Base-by-base conservation (phyloP, 1,140 invertebrate species). In the Luehdorfia chinensis region DNA sequence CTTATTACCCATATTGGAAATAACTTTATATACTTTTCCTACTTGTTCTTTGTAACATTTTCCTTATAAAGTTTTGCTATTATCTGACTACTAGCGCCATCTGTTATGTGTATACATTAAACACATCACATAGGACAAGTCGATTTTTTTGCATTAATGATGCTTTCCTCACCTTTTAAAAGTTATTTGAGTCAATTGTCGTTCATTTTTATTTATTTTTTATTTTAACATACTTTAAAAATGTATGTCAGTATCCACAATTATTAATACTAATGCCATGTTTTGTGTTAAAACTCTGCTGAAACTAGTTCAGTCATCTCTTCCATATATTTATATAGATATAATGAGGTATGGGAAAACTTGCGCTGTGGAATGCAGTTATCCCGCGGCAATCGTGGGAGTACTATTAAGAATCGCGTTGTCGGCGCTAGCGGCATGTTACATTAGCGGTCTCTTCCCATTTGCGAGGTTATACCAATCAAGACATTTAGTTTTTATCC, bases 351-450 rank as follows among this genome's bases (percentile, higher is more conserved):
- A 44, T 57, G 51, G 55, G 53, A 59, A 23, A 41, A 59, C 53
- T 39, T 45, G 18, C 23, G 31, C 30, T 30, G 18, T 55, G 63
- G 63, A 66, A 66, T 66, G 63, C 54, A 55, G 59, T 44, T 48
- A 45, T 48, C 59, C 55, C 32, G 53, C 45, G 48, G 51, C 53
- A 49, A 54, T 50, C 65, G 60, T 60, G 65, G 61, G 65, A 68
- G 57, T 58, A 58, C 52, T 54, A 64, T 68, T 61, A 64, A 55
- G 56, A 54, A 32, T 44, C 49, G 47, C 53, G 54, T 48, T 49
- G 52, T 50, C 46, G 48, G 57, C 46, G 53, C 46, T 57, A 19
- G 59, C 55, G 52, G 48, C 54, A 55, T 48, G 48, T 48, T 52
- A 52, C 28, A 58, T 51, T 60, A 51, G 31, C 41, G 47, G 47